Evolutionary conservation across 2,113 vertebrate genomes (phyloP).

Genomic region (Microcebus tavaratra): DNA sequence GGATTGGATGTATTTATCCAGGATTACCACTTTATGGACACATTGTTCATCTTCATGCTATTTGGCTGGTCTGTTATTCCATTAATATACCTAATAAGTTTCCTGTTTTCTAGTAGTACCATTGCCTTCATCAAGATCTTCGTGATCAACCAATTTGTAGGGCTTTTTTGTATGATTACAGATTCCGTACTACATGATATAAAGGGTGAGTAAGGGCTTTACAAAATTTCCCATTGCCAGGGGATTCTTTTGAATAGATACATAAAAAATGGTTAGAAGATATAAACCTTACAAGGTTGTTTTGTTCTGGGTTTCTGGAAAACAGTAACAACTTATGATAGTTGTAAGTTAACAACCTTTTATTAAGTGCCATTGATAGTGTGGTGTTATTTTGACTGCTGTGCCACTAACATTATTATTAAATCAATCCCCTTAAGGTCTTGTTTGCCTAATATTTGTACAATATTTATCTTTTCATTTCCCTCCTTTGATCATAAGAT

Average conservation of each 20-base stretch:
- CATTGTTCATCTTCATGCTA: slow-evolving; percentile 91
- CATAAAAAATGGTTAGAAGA: background rate
- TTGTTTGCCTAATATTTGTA: background rate
- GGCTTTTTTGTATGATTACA: slow-evolving; percentile 40
- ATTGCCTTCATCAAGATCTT: slow-evolving; percentile 93
- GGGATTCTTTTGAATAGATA: background rate
- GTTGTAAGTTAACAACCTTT: background rate
- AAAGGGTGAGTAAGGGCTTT: slow-evolving; percentile 39
- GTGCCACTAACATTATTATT: background rate
- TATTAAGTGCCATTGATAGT: background rate
- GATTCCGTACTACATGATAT: accelerated
- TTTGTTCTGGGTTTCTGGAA: background rate
- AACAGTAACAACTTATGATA: background rate
- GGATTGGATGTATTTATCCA: slow-evolving; percentile 88
- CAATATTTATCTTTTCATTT: background rate
- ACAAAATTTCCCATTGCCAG: background rate
- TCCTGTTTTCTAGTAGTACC: slow-evolving; percentile 90
- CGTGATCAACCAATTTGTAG: slow-evolving; percentile 93
- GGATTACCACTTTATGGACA: slow-evolving; percentile 88
- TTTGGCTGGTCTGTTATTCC: slow-evolving; percentile 96
- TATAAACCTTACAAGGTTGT: background rate
- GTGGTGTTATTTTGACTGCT: background rate
- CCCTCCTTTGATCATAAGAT: background rate
- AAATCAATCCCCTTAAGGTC: background rate
- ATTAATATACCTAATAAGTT: slow-evolving; percentile 96